Evolutionary conservation across 1,140 invertebrate species (phyloP).

Genomic region (Zaprionus ornatus): DNA sequence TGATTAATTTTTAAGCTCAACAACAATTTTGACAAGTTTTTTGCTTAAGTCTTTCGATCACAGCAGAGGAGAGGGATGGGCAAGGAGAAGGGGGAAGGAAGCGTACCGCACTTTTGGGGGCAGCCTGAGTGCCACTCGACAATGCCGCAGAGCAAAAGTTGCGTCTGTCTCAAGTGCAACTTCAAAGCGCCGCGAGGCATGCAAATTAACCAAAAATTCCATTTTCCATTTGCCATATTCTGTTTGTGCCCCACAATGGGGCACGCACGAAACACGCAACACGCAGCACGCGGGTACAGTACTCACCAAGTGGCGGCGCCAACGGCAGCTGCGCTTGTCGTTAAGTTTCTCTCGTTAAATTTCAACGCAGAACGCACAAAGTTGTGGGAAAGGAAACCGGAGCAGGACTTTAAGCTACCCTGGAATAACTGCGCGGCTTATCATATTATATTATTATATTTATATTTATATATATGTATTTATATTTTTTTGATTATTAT

Average conservation of each 20-base stretch:
- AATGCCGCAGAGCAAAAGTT: constrained; percentile 36
- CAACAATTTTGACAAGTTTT: constrained; percentile 34
- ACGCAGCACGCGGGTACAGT: background rate
- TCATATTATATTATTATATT: too few relatives aligned
- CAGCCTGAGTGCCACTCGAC: constrained; percentile 8
- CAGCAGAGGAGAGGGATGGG: background rate
- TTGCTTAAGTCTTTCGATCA: constrained; percentile 53
- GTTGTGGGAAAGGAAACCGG: background rate
- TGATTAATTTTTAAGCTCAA: constrained; percentile 44
- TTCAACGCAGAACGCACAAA: constrained; percentile 21
- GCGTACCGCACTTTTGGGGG: background rate
- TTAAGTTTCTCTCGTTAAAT: constrained; percentile 38
- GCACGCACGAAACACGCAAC: background rate
- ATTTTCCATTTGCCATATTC: constrained; percentile 13
- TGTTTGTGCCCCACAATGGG: background rate
- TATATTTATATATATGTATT: too few relatives aligned
- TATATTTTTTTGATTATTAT: too few relatives aligned
- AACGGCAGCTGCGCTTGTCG: constrained; percentile 33
- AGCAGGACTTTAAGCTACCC: background rate
- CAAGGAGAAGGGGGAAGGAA: background rate
- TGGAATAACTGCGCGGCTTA: background rate
- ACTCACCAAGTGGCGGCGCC: background rate
- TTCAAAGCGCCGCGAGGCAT: constrained; percentile 41
- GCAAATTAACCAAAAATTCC: constrained; percentile 46
- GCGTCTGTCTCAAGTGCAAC: constrained; percentile 51